Percentiles rank a stretch among this genome's conserved stretches.
Evolutionary conservation across 2,797 vertebrate species (phyloP).

Genomic region (Naso thynnoides): DNA sequence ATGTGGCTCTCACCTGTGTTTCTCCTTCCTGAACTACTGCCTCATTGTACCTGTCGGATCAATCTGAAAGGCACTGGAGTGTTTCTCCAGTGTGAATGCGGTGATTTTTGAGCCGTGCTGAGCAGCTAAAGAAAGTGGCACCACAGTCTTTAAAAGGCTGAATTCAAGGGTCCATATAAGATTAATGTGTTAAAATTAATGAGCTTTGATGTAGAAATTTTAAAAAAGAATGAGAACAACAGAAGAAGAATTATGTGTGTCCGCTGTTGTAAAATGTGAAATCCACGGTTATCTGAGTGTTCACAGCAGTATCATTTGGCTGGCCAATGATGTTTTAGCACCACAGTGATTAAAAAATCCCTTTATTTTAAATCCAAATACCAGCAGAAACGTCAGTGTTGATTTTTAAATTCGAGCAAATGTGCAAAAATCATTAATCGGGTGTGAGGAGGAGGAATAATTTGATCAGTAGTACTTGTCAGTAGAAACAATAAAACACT

Average conservation of each 20-base stretch:
- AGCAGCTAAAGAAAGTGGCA: conserved; percentile 18
- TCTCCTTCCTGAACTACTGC: conserved; percentile 41
- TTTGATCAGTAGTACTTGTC: too few species aligned
- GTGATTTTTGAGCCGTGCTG: not conserved
- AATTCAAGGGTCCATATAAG: conserved; percentile 34
- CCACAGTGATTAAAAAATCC: not conserved
- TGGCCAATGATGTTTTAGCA: conserved; percentile 67
- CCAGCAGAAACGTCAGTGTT: conserved; percentile 32
- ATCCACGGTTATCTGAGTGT: conserved; percentile 9
- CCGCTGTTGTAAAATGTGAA: conserved; percentile 25
- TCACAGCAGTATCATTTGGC: conserved; percentile 67
- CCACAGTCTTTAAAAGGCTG: conserved; percentile 13
- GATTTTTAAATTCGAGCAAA: not conserved
- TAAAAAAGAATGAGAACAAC: not conserved
- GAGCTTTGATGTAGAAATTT: not conserved
- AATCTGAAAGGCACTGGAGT: conserved; percentile 1
- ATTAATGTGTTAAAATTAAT: not conserved
- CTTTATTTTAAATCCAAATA: conserved; percentile 9
- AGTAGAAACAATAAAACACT: not conserved
- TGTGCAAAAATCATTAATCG: not conserved
- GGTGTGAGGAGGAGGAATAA: too few species aligned
- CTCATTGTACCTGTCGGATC: conserved; percentile 29
- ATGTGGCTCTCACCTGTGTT: conserved; percentile 8
- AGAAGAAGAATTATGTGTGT: not conserved
- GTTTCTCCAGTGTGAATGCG: conserved; percentile 13